Evolutionary conservation across 2,113 vertebrate genomes (phyloP), one percentile per base, ranked within the genome.

Genomic region (Barnardius zonarius): DNA sequence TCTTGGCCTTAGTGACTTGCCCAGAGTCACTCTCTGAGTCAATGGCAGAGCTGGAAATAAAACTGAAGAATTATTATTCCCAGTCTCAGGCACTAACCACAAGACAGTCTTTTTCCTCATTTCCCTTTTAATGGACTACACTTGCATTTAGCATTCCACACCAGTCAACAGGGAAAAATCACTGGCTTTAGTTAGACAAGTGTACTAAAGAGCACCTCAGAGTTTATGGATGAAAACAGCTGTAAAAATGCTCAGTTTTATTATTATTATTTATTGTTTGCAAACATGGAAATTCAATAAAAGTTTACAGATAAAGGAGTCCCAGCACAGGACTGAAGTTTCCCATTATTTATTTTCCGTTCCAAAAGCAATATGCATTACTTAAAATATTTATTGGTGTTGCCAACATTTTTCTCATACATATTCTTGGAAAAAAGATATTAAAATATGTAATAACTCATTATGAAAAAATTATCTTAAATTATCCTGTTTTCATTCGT

Each of bases 181-280:
- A 84, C 66, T 96, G 33, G 88, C 90, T 90, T 5, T 39, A 66
- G 88, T 90, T 91, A 88, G 85, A 86, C 76, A 90, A 84, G 77
- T 5, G 0, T 88, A 86, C 90, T 90, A 78, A 94, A 86, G 88
- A 93, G 66, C 86, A 84, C 83, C 80, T 91, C 44, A 66, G 70
- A 87, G 86, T 94, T 96, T 93, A 94, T 93, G 54, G 75, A 83
- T 96, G 66, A 94, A 95, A 95, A 88, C 51, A 86, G 33, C 88
- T 52, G 77, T 97, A 96, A 97, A 96, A 96, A 78, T 81, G 83
- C 59, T 93, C 33, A 33, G 30, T 30, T 95, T 96, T 96, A 94
- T 93, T 96, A 41, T 95, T 93, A 76, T 93, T 96, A 96, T 96
- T 96, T 96, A 96, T 92, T 96, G 76, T 96, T 96, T 94, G 88